These are phyloP conservation scores for Pharmacophagus antenor DNA, from an alignment of 2,888 invertebrate species.

Conservation along the genomic window DNA sequence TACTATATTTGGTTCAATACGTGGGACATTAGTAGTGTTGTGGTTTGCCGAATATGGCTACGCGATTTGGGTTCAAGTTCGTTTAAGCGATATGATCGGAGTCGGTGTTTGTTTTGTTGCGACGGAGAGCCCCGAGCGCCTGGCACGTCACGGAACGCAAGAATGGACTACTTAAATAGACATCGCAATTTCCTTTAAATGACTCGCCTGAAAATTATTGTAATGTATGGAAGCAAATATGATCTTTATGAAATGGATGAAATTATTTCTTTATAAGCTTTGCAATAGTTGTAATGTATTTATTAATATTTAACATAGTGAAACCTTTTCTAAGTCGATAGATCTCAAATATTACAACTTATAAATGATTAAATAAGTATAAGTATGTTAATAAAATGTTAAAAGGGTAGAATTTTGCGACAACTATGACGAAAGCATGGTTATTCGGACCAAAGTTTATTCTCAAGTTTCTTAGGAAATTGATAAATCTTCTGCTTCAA, in stretches of 20 bases:
- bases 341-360: too few species aligned
- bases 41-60: constrained; percentile 47
- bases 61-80: constrained; percentile 61
- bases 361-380: background rate
- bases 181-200: constrained; percentile 29
- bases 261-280: too few species aligned
- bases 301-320: too few species aligned
- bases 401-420: background rate
- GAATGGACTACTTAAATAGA: constrained; percentile 28
- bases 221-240: background rate
- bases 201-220: constrained; percentile 11
- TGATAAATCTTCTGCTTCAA: constrained; percentile 1
- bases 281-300: too few species aligned
- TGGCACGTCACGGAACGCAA: constrained; percentile 39
- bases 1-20: constrained; percentile 30
- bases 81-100: constrained; percentile 52
- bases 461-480: background rate
- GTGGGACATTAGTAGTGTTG: constrained; percentile 32
- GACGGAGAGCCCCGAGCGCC: constrained; percentile 63
- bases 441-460: background rate
- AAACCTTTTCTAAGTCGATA: too few species aligned
- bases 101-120: constrained; percentile 65
- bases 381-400: background rate
- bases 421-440: background rate
- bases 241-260: background rate